phyloP scores from a whole-genome alignment of 2,797 vertebrate species.

The Mus spretus region DNA sequence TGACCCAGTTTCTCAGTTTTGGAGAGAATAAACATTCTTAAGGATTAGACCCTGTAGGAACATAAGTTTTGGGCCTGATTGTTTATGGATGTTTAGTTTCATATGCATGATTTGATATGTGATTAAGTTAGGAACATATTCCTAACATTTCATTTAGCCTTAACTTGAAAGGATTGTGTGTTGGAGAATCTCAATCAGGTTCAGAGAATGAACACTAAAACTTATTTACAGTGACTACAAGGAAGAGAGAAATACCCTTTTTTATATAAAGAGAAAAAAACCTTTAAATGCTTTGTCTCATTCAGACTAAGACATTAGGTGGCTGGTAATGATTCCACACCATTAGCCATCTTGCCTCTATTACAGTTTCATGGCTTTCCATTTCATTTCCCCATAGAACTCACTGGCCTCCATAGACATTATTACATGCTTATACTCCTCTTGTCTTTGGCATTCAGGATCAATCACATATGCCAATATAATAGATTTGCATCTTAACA shows the following conservation, averaged over 20 bases:
- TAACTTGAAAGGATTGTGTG: constrained; percentile 1
- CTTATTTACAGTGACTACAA: not conserved
- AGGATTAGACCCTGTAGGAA: constrained; percentile 28
- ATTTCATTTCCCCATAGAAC: not conserved
- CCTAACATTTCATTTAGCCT: constrained; percentile 12
- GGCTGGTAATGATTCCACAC: not conserved
- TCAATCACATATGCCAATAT: not conserved
- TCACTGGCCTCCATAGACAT: not conserved
- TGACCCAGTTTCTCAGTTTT: constrained; percentile 37
- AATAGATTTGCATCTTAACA: not conserved
- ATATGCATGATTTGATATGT: not conserved
- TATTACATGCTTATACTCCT: not conserved
- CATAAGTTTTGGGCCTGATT: not conserved
- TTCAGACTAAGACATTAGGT: not conserved
- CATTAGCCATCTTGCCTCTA: not conserved
- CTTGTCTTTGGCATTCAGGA: not conserved
- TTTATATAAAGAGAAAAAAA: not conserved
- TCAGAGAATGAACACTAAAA: constrained; percentile 14
- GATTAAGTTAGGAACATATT: not conserved
- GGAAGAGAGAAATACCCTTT: not conserved
- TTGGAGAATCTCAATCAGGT: not conserved
- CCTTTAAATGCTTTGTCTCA: not conserved
- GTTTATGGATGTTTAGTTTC: not conserved
- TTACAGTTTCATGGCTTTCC: not conserved
- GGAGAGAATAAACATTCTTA: constrained; percentile 37